Evolutionary conservation across 2,888 invertebrate genomes (phyloP).

Genomic region (Lasioglossum leucozonium): DNA sequence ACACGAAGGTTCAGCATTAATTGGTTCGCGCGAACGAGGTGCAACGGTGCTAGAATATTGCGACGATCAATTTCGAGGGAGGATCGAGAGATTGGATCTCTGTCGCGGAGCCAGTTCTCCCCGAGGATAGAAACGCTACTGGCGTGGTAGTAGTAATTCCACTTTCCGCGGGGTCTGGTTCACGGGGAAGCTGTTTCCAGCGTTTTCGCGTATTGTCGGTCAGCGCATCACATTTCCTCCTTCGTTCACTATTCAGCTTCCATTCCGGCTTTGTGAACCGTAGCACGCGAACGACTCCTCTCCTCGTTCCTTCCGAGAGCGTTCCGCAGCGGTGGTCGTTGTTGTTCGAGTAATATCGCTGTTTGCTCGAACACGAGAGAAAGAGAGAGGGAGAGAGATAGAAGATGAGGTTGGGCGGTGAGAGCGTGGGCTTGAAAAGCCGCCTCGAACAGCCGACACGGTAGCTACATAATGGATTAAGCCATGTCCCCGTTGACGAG

Average conservation of each 20-base stretch:
- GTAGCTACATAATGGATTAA: constrained; percentile 68
- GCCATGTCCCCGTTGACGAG: constrained; percentile 60
- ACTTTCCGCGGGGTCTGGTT: constrained; percentile 16
- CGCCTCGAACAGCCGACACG: constrained; percentile 52
- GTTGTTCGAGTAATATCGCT: constrained; percentile 52
- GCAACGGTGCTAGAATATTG: too few species aligned
- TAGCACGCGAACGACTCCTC: constrained; percentile 52
- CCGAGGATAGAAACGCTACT: background rate
- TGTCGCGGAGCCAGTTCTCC: background rate
- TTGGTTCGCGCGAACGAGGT: too few species aligned
- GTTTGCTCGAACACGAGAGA: constrained; percentile 48
- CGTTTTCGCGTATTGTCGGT: constrained; percentile 54
- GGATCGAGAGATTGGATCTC: background rate
- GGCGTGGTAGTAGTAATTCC: background rate
- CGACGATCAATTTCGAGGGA: too few species aligned
- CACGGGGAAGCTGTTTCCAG: constrained; percentile 35
- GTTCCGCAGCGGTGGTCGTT: constrained; percentile 1
- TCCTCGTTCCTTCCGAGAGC: constrained; percentile 25
- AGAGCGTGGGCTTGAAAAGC: constrained; percentile 48
- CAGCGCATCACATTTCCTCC: constrained; percentile 20
- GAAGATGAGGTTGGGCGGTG: background rate
- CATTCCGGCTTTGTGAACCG: constrained; percentile 70
- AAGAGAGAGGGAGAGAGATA: constrained; percentile 16
- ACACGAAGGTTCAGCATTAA: too few species aligned
- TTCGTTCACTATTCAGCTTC: constrained; percentile 45